Base-by-base conservation (phyloP, 2,113 vertebrate species). In the Poeciliopsis prolifica region DNA sequence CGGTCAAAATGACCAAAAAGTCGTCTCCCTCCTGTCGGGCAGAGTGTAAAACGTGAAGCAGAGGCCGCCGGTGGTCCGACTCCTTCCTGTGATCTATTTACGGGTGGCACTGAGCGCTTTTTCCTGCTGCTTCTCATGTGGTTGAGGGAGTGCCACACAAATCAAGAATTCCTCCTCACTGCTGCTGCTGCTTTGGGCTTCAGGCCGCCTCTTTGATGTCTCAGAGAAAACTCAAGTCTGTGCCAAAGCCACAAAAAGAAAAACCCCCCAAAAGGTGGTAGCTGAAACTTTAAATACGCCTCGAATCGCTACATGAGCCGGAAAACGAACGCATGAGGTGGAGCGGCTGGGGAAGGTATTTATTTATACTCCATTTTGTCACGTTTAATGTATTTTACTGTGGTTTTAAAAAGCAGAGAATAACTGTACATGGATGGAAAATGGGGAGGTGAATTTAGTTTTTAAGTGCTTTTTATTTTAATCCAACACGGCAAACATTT, bases 131-230 rank as follows among this genome's bases (percentile, higher is more conserved):
- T 71, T 87, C 66, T 86, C 63, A 84, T 88, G 90, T 88, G 91
- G 91, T 77, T 4, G 26, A 82, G 87, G 85, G 87, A 87, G 88
- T 85, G 90, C 83, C 89, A 76, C 85, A 71, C 83, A 86, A 83
- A 86, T 76, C 7, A 14, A 79, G 29, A 70, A 83, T 87, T 88
- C 89, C 78, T 88, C 30, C 78, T 70, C 68, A 62, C 54, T 9
- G 31, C 68, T 65, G 66, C 77, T 9, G 37, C 68, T 65, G 66
- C 77, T 73, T 24, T 12, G 30, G 61, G 75, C 73, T 72, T 58
- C 29, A 80, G 74, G 82, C 68, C 6, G 73, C 73, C 77, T 70
- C 84, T 54, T 61, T 13, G 15, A 75, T 72, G 63, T 86, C 84
- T 79, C 73, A 78, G 74, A 85, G 74, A 69, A 33, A 69, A 67